Percentiles rank a stretch among this genome's conserved stretches.
These are phyloP conservation scores for Acromyrmex echinatior DNA, from an alignment of 1,140 invertebrate genomes.

Conservation along the genomic window DNA sequence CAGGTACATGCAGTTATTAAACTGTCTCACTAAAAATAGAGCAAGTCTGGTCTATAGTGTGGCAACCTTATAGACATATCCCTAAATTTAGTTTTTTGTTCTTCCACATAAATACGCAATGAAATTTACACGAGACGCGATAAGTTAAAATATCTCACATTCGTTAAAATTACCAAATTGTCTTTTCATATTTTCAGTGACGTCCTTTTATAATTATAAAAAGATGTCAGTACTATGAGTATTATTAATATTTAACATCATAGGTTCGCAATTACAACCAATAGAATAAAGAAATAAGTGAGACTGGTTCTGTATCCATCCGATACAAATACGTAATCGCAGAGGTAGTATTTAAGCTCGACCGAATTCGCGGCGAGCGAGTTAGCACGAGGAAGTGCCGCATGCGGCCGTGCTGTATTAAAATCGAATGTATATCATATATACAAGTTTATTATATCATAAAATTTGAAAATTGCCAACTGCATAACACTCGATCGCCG, in stretches of 20 bases:
- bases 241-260: conserved; percentile 37
- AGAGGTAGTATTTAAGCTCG: conserved; percentile 51
- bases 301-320: conserved; percentile 71
- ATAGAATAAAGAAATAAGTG: conserved; percentile 23
- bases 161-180: conserved; percentile 31
- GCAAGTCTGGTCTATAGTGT: background rate
- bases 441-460: conserved; percentile 64
- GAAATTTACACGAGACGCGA: conserved; percentile 1
- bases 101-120: conserved; percentile 13
- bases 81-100: conserved; percentile 30
- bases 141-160: conserved; percentile 1
- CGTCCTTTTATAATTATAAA: conserved; percentile 28
- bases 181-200: background rate
- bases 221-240: conserved; percentile 24
- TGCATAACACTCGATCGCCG: conserved; percentile 70
- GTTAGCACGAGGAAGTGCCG: conserved; percentile 40
- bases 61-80: conserved; percentile 28
- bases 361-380: conserved; percentile 6
- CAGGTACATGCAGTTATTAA: conserved; percentile 41
- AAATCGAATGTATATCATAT: conserved; percentile 62
- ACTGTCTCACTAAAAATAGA: background rate
- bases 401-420: conserved; percentile 22
- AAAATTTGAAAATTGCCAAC: conserved; percentile 75
- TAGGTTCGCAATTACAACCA: conserved; percentile 9
- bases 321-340: conserved; percentile 60